Base-by-base conservation (phyloP, 2,113 vertebrate genomes). In the Gopherus evgoodei region DNA sequence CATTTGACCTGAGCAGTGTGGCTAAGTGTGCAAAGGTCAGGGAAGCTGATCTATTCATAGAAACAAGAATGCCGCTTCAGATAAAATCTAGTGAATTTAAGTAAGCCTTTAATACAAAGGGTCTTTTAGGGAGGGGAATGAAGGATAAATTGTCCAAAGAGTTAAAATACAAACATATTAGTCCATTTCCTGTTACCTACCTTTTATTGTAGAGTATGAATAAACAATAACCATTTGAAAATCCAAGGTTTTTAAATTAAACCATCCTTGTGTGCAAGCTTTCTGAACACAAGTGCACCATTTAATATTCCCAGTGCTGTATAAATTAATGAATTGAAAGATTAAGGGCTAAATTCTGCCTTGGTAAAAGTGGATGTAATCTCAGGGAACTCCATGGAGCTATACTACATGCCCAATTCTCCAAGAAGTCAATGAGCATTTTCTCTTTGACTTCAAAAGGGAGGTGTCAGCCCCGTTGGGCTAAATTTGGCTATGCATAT, bases 41-140 rank as follows among this genome's bases (percentile, higher is more conserved):
- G 90, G 89, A 88, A 93, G 89, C 93, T 93, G 84, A 85, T 96
- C 88, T 93, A 93, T 96, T 97, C 93, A 90, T 88, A 87, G 94
- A 95, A 97, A 89, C 86, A 96, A 97, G 94, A 96, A 97, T 95
- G 94, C 94, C 93, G 94, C 90, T 96, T 90, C 90, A 95, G 97
- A 97, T 97, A 97, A 98, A 98, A 97, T 97, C 93, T 96, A 54
- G 94, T 94, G 90, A 95, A 94, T 53, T 97, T 95, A 97, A 95
- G 93, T 92, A 93, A 93, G 94, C 89, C 95, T 95, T 90, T 96
- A 91, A 95, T 83, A 96, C 96, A 97, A 95, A 97, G 96, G 79
- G 82, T 94, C 96, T 97, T 97, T 91, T 95, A 76, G 92, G 96
- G 95, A 96, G 93, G 94, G 96, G 94, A 96, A 96, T 94, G 96